Evolutionary conservation across 2,797 vertebrate species (phyloP), one percentile per base, ranked within the genome.

Genomic region (Amblyopsis hoosieri): DNA sequence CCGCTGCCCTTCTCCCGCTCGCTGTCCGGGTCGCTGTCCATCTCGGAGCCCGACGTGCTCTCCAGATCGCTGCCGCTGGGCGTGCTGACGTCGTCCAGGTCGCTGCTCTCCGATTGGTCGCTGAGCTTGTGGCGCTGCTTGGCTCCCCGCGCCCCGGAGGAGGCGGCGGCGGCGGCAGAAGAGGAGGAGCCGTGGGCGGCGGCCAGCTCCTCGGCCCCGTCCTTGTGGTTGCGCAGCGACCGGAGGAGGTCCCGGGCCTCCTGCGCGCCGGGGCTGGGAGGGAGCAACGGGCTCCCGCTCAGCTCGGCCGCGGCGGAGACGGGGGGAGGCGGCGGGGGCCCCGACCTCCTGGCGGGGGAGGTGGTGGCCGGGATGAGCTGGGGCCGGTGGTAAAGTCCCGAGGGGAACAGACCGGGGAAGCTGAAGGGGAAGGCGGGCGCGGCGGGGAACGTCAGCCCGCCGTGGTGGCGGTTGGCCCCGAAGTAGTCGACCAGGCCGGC

Each of bases 401-500:
- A 97, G 85, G 96, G 94, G 92, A 99, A 99, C 78, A 99, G 92
- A 85, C 98, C 96, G 2, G 97, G 96, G 87, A 99, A 99, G 91
- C 96, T 97, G 91, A 99, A 98, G 74, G 97, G 97, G 92, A 99
- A 98, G 75, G 94, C 94, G 71, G 96, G 95, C 75, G 97, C 93
- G 75, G 96, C 93, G 80, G 97, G 97, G 90, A 99, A 99, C 59
- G 97, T 98, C 87, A 99, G 94, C 83, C 97, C 96, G 71, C 93
- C 89, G 73, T 97, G 96, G 91, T 99, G 97, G 82, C 96, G 94
- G 88, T 95, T 98, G 71, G 94, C 92, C 69, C 97, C 97, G 89
- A 99, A 99, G 94, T 99, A 99, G 93, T 99, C 97, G 89, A 95
- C 96, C 92, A 99, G 93, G 82, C 97, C 97, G 75, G 94, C 90